These are phyloP conservation scores for Melanotaenia nigrans DNA, from an alignment of 2,797 vertebrate genomes.

Conservation along the genomic window DNA sequence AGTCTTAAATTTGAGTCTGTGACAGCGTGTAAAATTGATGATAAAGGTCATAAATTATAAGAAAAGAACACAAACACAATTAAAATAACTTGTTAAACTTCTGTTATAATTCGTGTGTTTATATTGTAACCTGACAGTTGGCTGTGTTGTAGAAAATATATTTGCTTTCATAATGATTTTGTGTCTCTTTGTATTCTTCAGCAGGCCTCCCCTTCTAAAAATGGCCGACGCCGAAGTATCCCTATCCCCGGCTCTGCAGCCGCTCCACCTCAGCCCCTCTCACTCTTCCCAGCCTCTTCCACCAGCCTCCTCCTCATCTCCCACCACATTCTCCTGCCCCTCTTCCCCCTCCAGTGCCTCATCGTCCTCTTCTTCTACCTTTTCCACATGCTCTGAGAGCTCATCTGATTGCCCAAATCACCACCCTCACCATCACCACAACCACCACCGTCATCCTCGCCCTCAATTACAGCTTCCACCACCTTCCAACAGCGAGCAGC, in stretches of 20 bases:
- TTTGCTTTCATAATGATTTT: neutral
- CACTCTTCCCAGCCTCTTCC: constrained; percentile 41
- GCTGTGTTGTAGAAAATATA: neutral
- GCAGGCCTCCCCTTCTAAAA: constrained; percentile 36
- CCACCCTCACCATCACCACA: constrained; percentile 37
- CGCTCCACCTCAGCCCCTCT: constrained; percentile 72
- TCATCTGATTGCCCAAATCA: constrained; percentile 61
- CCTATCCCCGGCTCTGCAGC: constrained; percentile 53
- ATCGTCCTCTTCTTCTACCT: constrained; percentile 62
- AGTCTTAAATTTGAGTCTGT: too few species aligned
- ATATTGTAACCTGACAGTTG: neutral
- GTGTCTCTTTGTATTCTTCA: neutral
- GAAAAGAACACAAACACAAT: neutral
- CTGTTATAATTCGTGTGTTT: neutral
- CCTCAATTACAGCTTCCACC: constrained; percentile 67
- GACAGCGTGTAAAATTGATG: neutral
- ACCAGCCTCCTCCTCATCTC: constrained; percentile 49
- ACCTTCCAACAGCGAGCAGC: constrained; percentile 68
- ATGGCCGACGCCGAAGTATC: constrained; percentile 72
- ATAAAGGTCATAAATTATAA: neutral
- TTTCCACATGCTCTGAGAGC: constrained; percentile 61
- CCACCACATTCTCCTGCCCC: constrained; percentile 71
- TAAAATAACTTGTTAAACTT: neutral
- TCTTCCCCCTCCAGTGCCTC: constrained; percentile 73
- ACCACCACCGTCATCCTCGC: constrained; percentile 38